These are phyloP conservation scores for Tenthredo scrophulariae DNA, from an alignment of 2,888 invertebrate species.

Conservation along the genomic window DNA sequence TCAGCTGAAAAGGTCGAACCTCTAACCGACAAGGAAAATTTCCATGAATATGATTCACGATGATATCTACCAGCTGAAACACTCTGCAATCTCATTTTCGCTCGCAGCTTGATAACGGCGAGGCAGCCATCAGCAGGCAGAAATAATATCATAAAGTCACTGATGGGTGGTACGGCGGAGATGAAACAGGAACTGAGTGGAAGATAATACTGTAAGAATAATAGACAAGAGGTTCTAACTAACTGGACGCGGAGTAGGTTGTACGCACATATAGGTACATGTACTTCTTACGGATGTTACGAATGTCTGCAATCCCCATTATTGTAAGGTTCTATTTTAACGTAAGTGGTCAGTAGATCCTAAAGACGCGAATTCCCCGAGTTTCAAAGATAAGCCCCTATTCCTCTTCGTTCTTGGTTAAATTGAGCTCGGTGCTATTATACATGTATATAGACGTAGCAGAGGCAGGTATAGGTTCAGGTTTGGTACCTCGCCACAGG, in stretches of 20 bases:
- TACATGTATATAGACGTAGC: background rate
- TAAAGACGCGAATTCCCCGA: background rate
- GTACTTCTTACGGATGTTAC: background rate
- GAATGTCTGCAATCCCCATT: background rate
- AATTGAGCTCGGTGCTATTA: conserved; percentile 26
- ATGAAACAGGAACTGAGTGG: background rate
- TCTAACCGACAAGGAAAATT: background rate
- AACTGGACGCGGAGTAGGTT: background rate
- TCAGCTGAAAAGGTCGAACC: background rate
- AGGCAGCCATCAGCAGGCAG: background rate
- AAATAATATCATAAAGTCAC: background rate
- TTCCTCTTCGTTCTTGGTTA: conserved; percentile 19
- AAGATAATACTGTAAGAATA: conserved; percentile 1
- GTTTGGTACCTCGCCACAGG: background rate
- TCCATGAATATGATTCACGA: background rate
- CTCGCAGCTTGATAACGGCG: background rate
- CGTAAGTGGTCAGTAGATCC: conserved; percentile 39
- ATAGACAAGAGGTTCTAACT: background rate
- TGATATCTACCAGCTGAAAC: background rate
- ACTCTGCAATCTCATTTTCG: background rate
- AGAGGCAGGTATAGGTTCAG: background rate
- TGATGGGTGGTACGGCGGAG: background rate
- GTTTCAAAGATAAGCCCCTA: background rate
- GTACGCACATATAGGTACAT: background rate
- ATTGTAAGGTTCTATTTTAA: conserved; percentile 26